Evolutionary conservation across 2,888 invertebrate genomes (phyloP).

Genomic region (Diachrysia chrysitis): DNA sequence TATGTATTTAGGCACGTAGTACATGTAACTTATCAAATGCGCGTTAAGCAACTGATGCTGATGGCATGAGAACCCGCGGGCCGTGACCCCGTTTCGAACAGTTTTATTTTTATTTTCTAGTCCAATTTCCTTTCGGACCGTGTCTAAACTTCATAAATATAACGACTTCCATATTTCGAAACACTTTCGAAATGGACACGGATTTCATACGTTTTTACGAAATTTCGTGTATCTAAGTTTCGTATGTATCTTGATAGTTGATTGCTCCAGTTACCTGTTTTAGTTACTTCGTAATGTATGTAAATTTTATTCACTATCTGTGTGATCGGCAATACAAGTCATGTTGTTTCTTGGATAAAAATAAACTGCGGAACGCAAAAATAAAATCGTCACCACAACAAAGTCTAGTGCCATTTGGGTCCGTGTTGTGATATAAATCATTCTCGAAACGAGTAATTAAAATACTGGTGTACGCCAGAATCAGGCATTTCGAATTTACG

Average conservation of each 20-base stretch:
- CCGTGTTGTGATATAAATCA: constrained; percentile 83
- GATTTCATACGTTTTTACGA: constrained; percentile 76
- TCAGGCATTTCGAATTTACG: constrained; percentile 84
- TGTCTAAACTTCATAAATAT: constrained; percentile 78
- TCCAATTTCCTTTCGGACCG: constrained; percentile 82
- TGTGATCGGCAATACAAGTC: constrained; percentile 8
- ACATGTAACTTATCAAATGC: constrained; percentile 55
- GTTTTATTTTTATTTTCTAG: constrained; percentile 81
- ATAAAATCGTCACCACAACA: constrained; percentile 58
- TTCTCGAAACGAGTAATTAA: constrained; percentile 88
- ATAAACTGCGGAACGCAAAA: constrained; percentile 20
- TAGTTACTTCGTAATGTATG: constrained; percentile 30
- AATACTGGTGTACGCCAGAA: constrained; percentile 85
- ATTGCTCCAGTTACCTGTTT: constrained; percentile 52
- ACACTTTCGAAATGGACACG: constrained; percentile 75
- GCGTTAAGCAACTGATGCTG: constrained; percentile 69
- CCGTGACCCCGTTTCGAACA: constrained; percentile 77
- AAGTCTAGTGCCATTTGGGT: constrained; percentile 60
- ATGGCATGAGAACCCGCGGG: constrained; percentile 70
- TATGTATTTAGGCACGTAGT: constrained; percentile 52
- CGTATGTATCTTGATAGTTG: constrained; percentile 30
- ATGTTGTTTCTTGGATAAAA: constrained; percentile 15
- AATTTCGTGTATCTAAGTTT: constrained; percentile 50
- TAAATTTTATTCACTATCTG: constrained; percentile 12
- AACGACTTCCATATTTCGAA: constrained; percentile 79